These are phyloP conservation scores for Dioctria linearis DNA, from an alignment of 2,888 invertebrate species.

Conservation along the genomic window DNA sequence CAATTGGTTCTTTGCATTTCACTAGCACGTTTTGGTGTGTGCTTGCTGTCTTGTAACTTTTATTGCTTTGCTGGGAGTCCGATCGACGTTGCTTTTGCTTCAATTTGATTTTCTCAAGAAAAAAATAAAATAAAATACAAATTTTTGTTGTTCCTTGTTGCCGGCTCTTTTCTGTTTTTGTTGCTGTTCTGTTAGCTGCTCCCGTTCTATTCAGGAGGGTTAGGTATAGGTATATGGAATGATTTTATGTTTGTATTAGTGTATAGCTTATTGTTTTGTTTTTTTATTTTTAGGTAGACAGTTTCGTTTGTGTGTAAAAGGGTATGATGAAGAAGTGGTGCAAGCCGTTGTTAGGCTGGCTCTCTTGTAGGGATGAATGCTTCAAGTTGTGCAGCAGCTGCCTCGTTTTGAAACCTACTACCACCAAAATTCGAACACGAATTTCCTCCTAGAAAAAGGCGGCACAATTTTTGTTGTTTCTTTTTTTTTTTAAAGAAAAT, in stretches of 20 bases:
- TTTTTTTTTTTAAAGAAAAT: background rate
- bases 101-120: background rate
- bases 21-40: background rate
- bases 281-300: background rate
- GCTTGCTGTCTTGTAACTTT: background rate
- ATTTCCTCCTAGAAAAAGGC: background rate
- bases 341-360: background rate
- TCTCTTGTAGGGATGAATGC: background rate
- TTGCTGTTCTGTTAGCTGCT: background rate
- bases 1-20: background rate
- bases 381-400: background rate
- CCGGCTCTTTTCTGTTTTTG: constrained; percentile 3
- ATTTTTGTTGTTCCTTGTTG: constrained; percentile 2
- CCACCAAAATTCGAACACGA: background rate
- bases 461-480: background rate
- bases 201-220: background rate
- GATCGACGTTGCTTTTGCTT: background rate
- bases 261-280: background rate
- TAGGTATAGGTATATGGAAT: background rate
- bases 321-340: background rate
- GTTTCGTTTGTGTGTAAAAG: background rate
- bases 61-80: background rate
- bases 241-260: background rate
- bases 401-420: background rate
- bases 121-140: background rate